phyloP scores from a whole-genome alignment of 2,888 invertebrate genomes.

The Platyscelio sp. region DNA sequence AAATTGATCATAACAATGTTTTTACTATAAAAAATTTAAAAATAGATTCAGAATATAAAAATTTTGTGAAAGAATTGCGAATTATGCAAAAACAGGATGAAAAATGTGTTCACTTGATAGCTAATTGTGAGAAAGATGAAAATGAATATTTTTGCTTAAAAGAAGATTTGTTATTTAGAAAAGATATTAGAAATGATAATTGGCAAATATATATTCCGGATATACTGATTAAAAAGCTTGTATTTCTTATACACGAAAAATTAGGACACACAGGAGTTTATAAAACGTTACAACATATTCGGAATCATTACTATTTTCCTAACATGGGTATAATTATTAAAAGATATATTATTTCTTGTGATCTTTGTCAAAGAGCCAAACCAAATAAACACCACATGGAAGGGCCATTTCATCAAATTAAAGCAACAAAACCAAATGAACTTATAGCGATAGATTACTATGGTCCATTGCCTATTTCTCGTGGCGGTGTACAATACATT shows the following conservation, averaged over 20 bases:
- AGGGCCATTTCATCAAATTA: background rate
- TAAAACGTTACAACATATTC: slow-evolving; percentile 38
- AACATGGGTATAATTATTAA: slow-evolving; percentile 18
- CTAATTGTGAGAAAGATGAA: too few species aligned
- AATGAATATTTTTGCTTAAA: background rate
- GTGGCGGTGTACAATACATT: slow-evolving; percentile 21
- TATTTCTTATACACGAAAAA: slow-evolving; percentile 40
- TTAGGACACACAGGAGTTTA: slow-evolving; percentile 47
- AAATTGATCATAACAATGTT: background rate
- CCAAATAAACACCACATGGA: slow-evolving; percentile 4
- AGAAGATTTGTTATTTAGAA: background rate
- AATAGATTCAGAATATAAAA: background rate
- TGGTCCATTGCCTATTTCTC: background rate
- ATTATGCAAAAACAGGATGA: background rate
- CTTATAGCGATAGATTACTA: slow-evolving; percentile 8
- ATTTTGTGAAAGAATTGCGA: slow-evolving; percentile 8
- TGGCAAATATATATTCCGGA: slow-evolving; percentile 44
- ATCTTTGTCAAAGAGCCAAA: slow-evolving; percentile 43
- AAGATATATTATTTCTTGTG: slow-evolving; percentile 24
- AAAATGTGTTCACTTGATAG: background rate
- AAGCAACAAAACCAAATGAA: background rate
- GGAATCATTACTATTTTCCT: slow-evolving; percentile 40
- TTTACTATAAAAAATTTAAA: too few species aligned
- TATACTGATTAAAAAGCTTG: slow-evolving; percentile 2
- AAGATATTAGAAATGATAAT: background rate